Evolutionary conservation across 2,888 invertebrate species (phyloP), one percentile per base, ranked within the genome.

Genomic region (Limenitis camilla): DNA sequence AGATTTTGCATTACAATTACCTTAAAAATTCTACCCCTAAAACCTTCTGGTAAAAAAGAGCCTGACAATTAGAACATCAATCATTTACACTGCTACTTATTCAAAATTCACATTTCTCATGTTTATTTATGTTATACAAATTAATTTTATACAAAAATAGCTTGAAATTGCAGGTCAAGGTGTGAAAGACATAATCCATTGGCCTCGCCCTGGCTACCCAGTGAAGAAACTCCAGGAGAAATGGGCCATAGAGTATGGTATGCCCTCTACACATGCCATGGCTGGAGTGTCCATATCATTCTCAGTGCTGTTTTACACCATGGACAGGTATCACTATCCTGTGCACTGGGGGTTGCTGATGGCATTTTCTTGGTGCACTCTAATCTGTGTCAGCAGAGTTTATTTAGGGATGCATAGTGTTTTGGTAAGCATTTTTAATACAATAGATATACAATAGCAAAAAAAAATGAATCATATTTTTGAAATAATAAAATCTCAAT

Each of bases 181-280:
- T 32, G 88, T 96, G 54, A 97, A 97, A 88, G 97, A 97, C 71
- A 89, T 97, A 56, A 90, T 97, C 52, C 85, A 92, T 58, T 94
- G 94, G 94, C 95, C 96, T 1, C 89, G 97, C 57, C 97, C 97
- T 0, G 90, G 93, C 0, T 94, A 93, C 47, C 96, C 97, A 0
- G 96, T 94, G 0, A 89, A 93, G 56, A 91, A 94, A 63, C 78
- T 97, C 40, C 96, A 97, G 74, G 90, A 91, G 41, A 95, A 96
- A 81, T 97, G 96, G 94, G 92, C 94, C 1, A 81, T 94, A 63
- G 97, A 97, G 73, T 97, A 96, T 84, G 97, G 97, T 9, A 96
- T 97, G 95, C 97, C 97, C 1, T 97, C 96, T 9, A 97, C 97
- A 1, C 97, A 97, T 79, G 96, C 96, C 6, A 96, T 96, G 94